These are phyloP conservation scores for Podocnemis expansa DNA, from an alignment of 2,113 vertebrate genomes.

Conservation along the genomic window DNA sequence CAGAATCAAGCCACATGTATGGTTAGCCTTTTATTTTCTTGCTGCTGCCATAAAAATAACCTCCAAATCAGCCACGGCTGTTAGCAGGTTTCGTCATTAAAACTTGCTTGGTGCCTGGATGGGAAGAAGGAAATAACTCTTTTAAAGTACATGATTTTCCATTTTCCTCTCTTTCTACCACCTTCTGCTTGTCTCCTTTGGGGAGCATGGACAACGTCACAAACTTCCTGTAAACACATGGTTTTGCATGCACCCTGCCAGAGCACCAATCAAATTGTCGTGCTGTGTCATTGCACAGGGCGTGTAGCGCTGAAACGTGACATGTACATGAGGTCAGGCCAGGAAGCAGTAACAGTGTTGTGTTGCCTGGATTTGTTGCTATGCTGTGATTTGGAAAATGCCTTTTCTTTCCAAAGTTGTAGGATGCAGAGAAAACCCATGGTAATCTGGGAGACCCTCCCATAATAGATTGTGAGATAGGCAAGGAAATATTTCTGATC, in stretches of 20 bases:
- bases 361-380: neutral
- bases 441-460: neutral
- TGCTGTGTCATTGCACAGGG: neutral
- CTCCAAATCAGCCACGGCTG: slow-evolving; percentile 70
- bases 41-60: slow-evolving; percentile 69
- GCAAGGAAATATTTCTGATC: neutral
- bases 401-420: neutral
- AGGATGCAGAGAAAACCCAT: neutral
- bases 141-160: slow-evolving; percentile 6
- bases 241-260: neutral
- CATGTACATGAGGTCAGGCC: neutral
- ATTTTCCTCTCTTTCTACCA: slow-evolving; percentile 14
- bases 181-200: neutral
- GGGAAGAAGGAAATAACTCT: slow-evolving; percentile 55
- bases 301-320: neutral
- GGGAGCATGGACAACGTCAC: neutral
- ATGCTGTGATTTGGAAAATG: neutral
- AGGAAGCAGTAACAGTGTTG: neutral
- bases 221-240: accelerated
- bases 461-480: neutral
- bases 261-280: neutral
- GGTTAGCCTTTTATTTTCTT: slow-evolving; percentile 65
- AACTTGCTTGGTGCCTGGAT: slow-evolving; percentile 51
- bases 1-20: slow-evolving; percentile 29
- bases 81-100: slow-evolving; percentile 67